Percentiles rank a stretch among this genome's conserved stretches.
Evolutionary conservation across 1,140 invertebrate species (phyloP).

Genomic region (Spodoptera litura): DNA sequence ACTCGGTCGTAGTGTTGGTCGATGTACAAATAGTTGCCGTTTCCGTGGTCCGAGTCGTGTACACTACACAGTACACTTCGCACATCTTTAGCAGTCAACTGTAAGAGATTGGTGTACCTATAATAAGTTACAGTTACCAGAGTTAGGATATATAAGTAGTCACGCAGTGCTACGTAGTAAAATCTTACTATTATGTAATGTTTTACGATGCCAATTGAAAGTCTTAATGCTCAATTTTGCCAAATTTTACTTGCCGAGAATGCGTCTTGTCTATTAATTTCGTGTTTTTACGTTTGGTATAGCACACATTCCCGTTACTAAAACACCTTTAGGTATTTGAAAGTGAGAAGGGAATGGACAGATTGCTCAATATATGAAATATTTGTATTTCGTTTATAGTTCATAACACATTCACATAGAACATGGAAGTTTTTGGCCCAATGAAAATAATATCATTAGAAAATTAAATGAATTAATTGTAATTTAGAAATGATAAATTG

Average conservation of each 20-base stretch:
- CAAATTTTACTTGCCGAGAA: slow-evolving; percentile 85
- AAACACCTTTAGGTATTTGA: slow-evolving; percentile 53
- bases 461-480: slow-evolving; percentile 73
- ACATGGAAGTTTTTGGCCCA: slow-evolving; percentile 69
- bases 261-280: slow-evolving; percentile 78
- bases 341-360: slow-evolving; percentile 61
- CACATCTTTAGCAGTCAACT: slow-evolving; percentile 58
- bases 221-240: slow-evolving; percentile 85
- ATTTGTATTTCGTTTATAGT: slow-evolving; percentile 66
- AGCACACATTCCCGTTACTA: slow-evolving; percentile 63
- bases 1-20: neutral
- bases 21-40: slow-evolving; percentile 43
- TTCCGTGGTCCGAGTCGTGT: slow-evolving; percentile 50
- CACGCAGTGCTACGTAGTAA: slow-evolving; percentile 74
- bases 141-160: slow-evolving; percentile 77
- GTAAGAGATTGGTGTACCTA: slow-evolving; percentile 70
- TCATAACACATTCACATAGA: slow-evolving; percentile 66
- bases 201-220: slow-evolving; percentile 79
- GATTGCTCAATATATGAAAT: slow-evolving; percentile 80
- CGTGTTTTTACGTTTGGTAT: slow-evolving; percentile 58
- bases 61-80: slow-evolving; percentile 60
- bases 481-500: slow-evolving; percentile 69
- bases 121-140: slow-evolving; percentile 83
- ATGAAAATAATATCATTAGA: slow-evolving; percentile 75
- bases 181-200: slow-evolving; percentile 70